Evolutionary conservation across 1,140 invertebrate species (phyloP), one percentile per base, ranked within the genome.

Genomic region (Tribolium madens): DNA sequence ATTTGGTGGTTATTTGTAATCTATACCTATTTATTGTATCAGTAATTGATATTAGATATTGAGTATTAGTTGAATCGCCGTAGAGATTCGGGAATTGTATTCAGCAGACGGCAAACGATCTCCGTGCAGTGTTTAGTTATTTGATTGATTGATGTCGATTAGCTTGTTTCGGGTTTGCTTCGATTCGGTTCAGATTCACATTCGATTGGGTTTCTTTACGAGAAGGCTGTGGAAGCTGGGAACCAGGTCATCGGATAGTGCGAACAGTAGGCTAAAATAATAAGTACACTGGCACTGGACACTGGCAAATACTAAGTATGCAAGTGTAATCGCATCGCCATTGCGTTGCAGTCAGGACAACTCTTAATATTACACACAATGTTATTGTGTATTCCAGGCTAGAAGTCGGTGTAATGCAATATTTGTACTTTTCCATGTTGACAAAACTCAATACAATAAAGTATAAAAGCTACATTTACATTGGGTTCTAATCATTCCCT

Each of bases 361-460:
- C 31, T 68, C 21, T 26, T 75, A 64, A 75, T 48, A 64, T 46
- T 78, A 80, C 76, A 81, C 81, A 84, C 80, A 81, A 83, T 84
- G 81, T 79, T 81, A 80, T 83, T 84, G 81, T 83, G 81, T 82
- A 84, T 83, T 84, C 83, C 81, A 84, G 84, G 83, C 84, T 85
- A 85, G 83, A 84, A 83, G 84, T 84, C 84, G 81, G 83, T 85
- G 84, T 85, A 84, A 84, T 86, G 84, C 85, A 86, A 86, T 86
- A 86, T 86, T 86, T 86, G 85, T 86, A 86, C 85, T 86, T 86
- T 86, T 86, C 85, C 85, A 86, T 86, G 84, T 86, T 85, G 85
- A 86, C 83, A 85, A 82, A 85, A 85, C 83, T 86, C 84, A 85
- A 85, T 85, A 86, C 83, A 86, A 86, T 86, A 86, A 86, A 86